A percentile compares a stretch with the other conserved stretches of the same genome.
phyloP scores from a whole-genome alignment of 2,797 vertebrate genomes.

The Astyanax mexicanus region DNA sequence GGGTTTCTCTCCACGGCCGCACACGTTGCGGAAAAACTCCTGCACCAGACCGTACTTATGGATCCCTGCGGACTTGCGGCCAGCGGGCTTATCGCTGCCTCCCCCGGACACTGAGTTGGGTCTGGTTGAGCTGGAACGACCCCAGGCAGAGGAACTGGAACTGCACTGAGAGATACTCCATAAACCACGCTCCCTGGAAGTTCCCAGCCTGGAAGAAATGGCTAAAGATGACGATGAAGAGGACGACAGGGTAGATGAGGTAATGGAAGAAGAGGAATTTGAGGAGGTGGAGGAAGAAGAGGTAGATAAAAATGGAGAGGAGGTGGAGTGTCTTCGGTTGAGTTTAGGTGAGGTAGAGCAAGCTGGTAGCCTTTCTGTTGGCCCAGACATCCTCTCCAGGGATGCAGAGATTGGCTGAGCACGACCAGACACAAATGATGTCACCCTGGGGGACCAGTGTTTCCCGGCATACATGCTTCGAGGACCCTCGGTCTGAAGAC shows the following conservation, averaged over 20 bases:
- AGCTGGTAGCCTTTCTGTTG: slow-evolving; percentile 79
- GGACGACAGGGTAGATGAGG: slow-evolving; percentile 48
- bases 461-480: slow-evolving; percentile 65
- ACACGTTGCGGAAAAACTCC: slow-evolving; percentile 95
- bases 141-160: slow-evolving; percentile 81
- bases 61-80: slow-evolving; percentile 64
- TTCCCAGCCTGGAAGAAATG: slow-evolving; percentile 75
- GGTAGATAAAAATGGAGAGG: slow-evolving; percentile 67
- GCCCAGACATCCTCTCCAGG: slow-evolving; percentile 85
- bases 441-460: slow-evolving; percentile 85
- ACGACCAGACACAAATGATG: slow-evolving; percentile 84
- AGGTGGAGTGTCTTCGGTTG: slow-evolving; percentile 82
- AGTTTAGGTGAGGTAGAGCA: slow-evolving; percentile 90
- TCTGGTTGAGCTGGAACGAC: slow-evolving; percentile 82
- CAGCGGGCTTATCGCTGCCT: slow-evolving; percentile 79
- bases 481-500: slow-evolving; percentile 75
- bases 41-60: slow-evolving; percentile 91
- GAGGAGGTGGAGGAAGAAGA: slow-evolving; percentile 53
- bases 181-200: slow-evolving; percentile 80
- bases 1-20: slow-evolving; percentile 86
- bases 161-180: slow-evolving; percentile 87
- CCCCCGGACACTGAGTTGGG: slow-evolving; percentile 77
- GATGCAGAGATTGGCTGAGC: slow-evolving; percentile 85
- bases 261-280: slow-evolving; percentile 53
- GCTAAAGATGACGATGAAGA: slow-evolving; percentile 61